Conservation (phyloP, 2,113 vertebrate species). For the Rhabdornis inornatus region DNA sequence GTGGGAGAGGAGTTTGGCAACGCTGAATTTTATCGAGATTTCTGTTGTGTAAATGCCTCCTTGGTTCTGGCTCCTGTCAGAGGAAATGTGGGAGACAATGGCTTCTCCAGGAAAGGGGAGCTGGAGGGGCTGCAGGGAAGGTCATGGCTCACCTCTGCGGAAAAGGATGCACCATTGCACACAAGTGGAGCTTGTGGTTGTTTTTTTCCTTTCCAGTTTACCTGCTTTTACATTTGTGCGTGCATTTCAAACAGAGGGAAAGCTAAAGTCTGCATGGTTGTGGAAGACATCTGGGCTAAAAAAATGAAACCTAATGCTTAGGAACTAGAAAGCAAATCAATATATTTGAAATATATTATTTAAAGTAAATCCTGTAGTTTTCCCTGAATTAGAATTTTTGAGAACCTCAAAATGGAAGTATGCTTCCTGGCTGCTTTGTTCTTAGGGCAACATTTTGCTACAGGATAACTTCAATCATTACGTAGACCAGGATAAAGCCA, state of each 20-base stretch:
- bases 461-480: background rate
- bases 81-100: background rate
- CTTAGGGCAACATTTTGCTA: background rate
- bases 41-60: background rate
- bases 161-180: background rate
- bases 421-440: background rate
- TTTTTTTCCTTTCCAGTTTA: background rate
- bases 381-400: background rate
- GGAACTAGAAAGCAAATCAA: background rate
- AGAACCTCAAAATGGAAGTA: background rate
- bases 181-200: background rate
- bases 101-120: background rate
- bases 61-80: background rate
- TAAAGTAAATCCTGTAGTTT: background rate
- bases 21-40: background rate
- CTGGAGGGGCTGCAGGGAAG: no score
- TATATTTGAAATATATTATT: background rate
- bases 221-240: accelerated
- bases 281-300: background rate
- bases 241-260: background rate
- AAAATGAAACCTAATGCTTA: background rate
- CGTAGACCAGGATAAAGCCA: background rate
- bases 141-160: background rate
- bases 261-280: background rate
- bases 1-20: background rate